phyloP scores from a whole-genome alignment of 2,888 invertebrate species.

The Trileptium ribeirensis region DNA sequence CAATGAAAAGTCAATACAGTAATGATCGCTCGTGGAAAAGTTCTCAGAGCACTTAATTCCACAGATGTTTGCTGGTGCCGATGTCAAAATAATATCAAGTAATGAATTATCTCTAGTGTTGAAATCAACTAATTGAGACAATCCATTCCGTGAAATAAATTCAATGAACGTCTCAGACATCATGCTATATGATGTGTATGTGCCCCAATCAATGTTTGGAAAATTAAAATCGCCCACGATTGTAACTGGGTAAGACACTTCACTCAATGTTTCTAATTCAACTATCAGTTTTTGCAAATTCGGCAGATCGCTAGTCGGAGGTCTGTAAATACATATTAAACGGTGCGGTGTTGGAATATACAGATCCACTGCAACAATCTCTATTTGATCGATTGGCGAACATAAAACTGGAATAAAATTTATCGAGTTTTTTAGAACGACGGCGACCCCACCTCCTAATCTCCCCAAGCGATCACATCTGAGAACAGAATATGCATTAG shows the following conservation, averaged over 20 bases:
- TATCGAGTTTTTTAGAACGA: not conserved
- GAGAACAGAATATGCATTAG: not conserved
- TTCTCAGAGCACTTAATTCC: not conserved
- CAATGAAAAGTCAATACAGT: not conserved
- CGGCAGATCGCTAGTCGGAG: not conserved
- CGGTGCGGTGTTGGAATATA: not conserved
- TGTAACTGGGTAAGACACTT: not conserved
- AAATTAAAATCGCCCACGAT: not conserved
- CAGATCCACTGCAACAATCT: not conserved
- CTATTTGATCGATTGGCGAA: not conserved
- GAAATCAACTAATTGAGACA: not conserved
- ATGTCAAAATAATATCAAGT: constrained; percentile 1
- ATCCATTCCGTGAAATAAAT: not conserved
- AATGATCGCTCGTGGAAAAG: not conserved
- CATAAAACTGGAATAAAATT: not conserved
- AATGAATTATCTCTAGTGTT: not conserved
- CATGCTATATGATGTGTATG: not conserved
- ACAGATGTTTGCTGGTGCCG: not conserved
- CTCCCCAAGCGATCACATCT: not conserved
- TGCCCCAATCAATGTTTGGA: not conserved
- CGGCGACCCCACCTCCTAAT: not conserved
- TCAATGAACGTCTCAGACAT: not conserved
- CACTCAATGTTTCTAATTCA: not conserved
- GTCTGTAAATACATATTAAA: not conserved
- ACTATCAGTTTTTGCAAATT: not conserved